Evolutionary conservation across 2,113 vertebrate genomes (phyloP).

Genomic region (Alligator mississippiensis): DNA sequence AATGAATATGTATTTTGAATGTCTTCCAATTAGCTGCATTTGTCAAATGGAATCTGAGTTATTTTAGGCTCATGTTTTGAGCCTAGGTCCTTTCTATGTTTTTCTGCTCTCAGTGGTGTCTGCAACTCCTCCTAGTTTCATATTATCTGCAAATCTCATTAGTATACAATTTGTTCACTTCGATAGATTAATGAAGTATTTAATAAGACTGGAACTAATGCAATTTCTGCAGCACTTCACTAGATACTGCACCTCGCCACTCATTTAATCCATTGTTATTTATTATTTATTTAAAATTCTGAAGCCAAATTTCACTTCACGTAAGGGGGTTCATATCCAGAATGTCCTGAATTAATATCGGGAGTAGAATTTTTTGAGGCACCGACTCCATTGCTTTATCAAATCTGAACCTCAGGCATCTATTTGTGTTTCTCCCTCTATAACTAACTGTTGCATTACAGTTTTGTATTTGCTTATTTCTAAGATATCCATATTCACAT

Average conservation of each 20-base stretch:
- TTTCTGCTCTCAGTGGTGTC: not conserved
- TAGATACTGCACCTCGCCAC: not conserved
- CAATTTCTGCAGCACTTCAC: constrained; percentile 11
- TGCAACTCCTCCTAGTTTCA: not conserved
- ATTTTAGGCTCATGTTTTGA: not conserved
- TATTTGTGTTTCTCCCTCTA: not conserved
- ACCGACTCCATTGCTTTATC: not conserved
- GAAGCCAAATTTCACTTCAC: not conserved
- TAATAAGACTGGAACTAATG: constrained; percentile 15
- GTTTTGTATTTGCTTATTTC: not conserved
- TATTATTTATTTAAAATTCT: constrained; percentile 16
- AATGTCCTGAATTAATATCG: not conserved
- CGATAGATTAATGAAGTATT: constrained; percentile 24
- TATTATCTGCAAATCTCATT: not conserved
- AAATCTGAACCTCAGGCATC: not conserved
- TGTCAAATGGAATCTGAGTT: not conserved
- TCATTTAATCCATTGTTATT: not conserved
- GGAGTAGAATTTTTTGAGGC: not conserved
- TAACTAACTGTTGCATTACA: not conserved
- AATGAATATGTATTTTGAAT: not conserved
- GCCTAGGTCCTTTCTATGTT: not conserved
- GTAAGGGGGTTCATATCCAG: not conserved
- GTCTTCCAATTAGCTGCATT: not conserved
- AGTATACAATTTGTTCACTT: not conserved
- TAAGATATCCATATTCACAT: not conserved